Evolutionary conservation across 2,888 invertebrate species (phyloP).

Genomic region (Cryptus viduatorius): DNA sequence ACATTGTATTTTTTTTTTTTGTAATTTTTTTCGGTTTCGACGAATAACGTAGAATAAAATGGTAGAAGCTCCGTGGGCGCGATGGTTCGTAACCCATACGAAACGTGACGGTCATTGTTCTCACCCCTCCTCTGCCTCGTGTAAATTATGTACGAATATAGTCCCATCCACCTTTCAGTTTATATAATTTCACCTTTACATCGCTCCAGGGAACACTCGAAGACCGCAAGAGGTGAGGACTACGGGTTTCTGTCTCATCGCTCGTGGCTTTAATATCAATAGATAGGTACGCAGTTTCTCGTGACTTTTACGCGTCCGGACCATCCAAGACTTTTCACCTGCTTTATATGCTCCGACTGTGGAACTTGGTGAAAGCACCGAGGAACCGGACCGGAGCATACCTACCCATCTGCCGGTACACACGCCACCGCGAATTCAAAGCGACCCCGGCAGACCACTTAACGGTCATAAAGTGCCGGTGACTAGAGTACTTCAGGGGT

Average conservation of each 20-base stretch:
- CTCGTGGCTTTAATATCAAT: conserved; percentile 65
- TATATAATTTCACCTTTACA: conserved; percentile 59
- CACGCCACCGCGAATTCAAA: conserved; percentile 61
- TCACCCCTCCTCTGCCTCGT: neutral
- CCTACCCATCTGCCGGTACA: conserved; percentile 31
- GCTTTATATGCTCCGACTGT: conserved; percentile 48
- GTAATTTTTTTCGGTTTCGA: neutral
- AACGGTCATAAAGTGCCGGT: conserved; percentile 67
- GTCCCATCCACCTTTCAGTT: conserved; percentile 38
- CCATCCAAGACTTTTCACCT: conserved; percentile 52
- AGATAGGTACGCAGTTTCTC: conserved; percentile 50
- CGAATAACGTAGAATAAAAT: conserved; percentile 21
- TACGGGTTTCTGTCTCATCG: neutral
- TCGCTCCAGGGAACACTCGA: conserved; percentile 51
- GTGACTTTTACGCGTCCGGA: conserved; percentile 20
- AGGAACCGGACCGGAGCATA: conserved; percentile 24
- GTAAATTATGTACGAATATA: neutral
- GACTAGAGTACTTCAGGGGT: conserved; percentile 62
- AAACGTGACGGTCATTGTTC: neutral
- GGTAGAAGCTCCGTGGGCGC: neutral
- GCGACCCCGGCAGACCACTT: conserved; percentile 66
- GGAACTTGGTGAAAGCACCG: conserved; percentile 12
- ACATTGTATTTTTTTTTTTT: neutral
- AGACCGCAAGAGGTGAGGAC: conserved; percentile 27
- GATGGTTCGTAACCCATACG: neutral